phyloP scores from a whole-genome alignment of 2,888 invertebrate species.

The Tuta absoluta region DNA sequence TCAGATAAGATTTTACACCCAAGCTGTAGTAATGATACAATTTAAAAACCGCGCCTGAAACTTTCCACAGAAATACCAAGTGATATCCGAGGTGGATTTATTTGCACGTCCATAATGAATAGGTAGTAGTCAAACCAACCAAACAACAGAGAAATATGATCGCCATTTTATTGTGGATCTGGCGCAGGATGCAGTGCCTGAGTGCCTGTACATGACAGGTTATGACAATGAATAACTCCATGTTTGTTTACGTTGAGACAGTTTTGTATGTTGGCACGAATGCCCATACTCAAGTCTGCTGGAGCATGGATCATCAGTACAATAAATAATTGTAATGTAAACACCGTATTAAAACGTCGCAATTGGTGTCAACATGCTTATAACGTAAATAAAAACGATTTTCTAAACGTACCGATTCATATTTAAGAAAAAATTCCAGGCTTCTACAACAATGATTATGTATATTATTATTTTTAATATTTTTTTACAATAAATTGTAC shows the following conservation, averaged over 20 bases:
- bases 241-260: not conserved
- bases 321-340: slow-evolving; percentile 58
- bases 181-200: not conserved
- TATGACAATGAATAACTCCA: slow-evolving; percentile 6
- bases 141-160: slow-evolving; percentile 16
- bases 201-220: not conserved
- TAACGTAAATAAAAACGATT: slow-evolving; percentile 24
- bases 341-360: slow-evolving; percentile 48
- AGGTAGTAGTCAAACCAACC: not conserved
- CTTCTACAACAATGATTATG: too few species aligned
- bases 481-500: too few species aligned
- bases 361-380: slow-evolving; percentile 28
- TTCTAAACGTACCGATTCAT: slow-evolving; percentile 26
- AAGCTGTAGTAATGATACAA: too few species aligned
- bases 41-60: too few species aligned
- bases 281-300: slow-evolving; percentile 36
- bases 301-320: slow-evolving; percentile 51
- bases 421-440: too few species aligned
- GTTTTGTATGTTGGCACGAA: slow-evolving; percentile 46
- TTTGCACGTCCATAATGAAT: not conserved
- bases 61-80: too few species aligned
- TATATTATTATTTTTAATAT: too few species aligned
- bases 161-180: not conserved
- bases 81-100: not conserved
- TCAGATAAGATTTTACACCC: too few species aligned